Base-by-base conservation (phyloP, 2,113 vertebrate genomes). In the Psettodes erumei region DNA sequence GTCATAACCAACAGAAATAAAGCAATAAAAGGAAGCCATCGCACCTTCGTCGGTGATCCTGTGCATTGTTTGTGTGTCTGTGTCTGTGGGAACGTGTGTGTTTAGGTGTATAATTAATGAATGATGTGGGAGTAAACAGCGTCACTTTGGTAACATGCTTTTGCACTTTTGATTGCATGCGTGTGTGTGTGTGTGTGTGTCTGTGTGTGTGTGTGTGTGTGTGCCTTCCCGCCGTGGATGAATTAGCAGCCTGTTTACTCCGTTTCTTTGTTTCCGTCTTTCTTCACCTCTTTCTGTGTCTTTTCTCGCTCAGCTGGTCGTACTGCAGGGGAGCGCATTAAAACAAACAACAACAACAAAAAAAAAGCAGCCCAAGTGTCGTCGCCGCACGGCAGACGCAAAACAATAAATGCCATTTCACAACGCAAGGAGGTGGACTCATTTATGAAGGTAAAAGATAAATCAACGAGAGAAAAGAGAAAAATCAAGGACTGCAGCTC, bases 91-190 rank as follows among this genome's bases (percentile, higher is more conserved):
- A 58, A 27, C 62, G 86, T 71, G 50, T 58, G 60, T 81, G 76
- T 74, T 51, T 61, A 4, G 86, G 88, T 93, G 94, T 93, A 94
- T 95, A 91, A 94, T 73, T 58, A 90, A 95, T 96, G 94, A 94
- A 89, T 91, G 91, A 79, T 88, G 94, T 91, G 90, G 94, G 93
- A 93, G 95, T 96, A 95, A 96, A 97, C 95, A 96, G 95, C 93
- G 92, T 90, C 94, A 93, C 92, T 95, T 95, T 92, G 93, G 92
- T 87, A 93, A 98, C 96, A 98, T 94, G 96, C 91, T 97, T 98
- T 96, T 97, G 96, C 96, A 96, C 96, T 97, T 96, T n/a, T n/a
- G n/a, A n/a, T n/a, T 96, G 37, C 65, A 47, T 56, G 47, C 51
- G 21, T 23, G 33, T 48, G 30, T 60, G 47, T 62, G 18, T 27